Percentiles rank a stretch among this genome's conserved stretches.
These are phyloP conservation scores for Zaprionus davidi DNA, from an alignment of 1,140 invertebrate species.

Conservation along the genomic window DNA sequence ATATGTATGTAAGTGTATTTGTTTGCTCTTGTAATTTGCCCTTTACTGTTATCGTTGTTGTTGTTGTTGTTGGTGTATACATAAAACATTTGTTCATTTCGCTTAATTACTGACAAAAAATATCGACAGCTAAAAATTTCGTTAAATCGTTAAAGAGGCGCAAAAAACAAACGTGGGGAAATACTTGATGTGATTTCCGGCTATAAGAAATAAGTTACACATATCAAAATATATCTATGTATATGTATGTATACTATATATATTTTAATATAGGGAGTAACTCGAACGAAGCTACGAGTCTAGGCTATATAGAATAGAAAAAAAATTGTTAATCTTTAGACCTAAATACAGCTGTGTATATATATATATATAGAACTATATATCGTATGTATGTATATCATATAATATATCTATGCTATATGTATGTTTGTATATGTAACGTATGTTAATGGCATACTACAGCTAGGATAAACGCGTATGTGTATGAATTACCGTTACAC, in stretches of 20 bases:
- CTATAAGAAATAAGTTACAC: conserved; percentile 39
- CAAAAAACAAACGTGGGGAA: conserved; percentile 17
- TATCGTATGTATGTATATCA: conserved; percentile 17
- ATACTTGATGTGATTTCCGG: conserved; percentile 2
- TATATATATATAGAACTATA: conserved; percentile 15
- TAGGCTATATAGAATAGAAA: conserved; percentile 39
- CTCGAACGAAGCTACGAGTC: conserved; percentile 25
- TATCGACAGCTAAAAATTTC: conserved; percentile 66
- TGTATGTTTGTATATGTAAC: conserved; percentile 41
- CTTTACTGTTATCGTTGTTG: background rate
- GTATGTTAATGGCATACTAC: conserved; percentile 58
- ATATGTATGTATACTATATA: conserved; percentile 6
- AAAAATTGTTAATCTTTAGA: conserved; percentile 24
- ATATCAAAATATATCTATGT: conserved; percentile 62
- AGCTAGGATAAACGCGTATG: conserved; percentile 52
- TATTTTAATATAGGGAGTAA: conserved; percentile 12
- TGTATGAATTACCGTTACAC: conserved; percentile 71
- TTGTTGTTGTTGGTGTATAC: conserved; percentile 44
- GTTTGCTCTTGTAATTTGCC: conserved; percentile 42
- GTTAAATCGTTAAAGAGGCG: conserved; percentile 51
- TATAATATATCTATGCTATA: conserved; percentile 18
- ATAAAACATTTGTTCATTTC: conserved; percentile 68
- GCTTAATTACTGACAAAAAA: conserved; percentile 70
- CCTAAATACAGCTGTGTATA: conserved; percentile 11
- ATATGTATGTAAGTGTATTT: conserved; percentile 20